Evolutionary conservation across 2,888 invertebrate species (phyloP), one percentile per base, ranked within the genome.

Genomic region (Cabera pusaria): DNA sequence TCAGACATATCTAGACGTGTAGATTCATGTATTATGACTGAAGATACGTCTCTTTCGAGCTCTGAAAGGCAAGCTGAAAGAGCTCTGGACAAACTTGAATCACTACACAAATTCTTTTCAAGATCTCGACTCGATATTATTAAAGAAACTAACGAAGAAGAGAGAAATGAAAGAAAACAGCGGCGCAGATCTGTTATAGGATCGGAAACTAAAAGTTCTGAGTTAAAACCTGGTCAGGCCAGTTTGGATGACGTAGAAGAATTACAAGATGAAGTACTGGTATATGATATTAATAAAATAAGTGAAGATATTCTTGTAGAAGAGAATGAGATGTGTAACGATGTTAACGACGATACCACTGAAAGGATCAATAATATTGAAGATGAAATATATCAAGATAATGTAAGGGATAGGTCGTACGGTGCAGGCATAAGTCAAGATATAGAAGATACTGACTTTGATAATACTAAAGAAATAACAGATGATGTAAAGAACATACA

Each of bases 171-270:
- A 0, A 26, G 24, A 6, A 50, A 39, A 23, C 33, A 9, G 11
- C n/a, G 22, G 10, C n/a, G 23, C 6, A 19, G 31, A 23, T 31
- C 31, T 2, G 43, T 41, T 10, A 6, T 61, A 56, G 52, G 52
- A 21, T 36, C 39, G 17, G 41, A 62, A 44, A 44, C 48, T 14
- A 12, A 33, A 45, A 57, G 54, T 7, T 39, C 45, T 1, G 69
- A 70, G 3, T 44, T 60, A 5, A 84, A 75, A 56, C 64, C 54
- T 0, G 83, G 78, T 0, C 87, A 88, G 49, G 82, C 86, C 0
- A 87, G 87, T 38, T 52, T 88, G 2, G 88, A 88, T 21, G 88
- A 88, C 6, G 82, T 88, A 0, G 88, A 88, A 55, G 88, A 88
- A 31, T 55, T 88, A 17, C 69, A 76, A 45, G 84, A 85, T 7